Evolutionary conservation across 2,113 vertebrate species (phyloP).

Genomic region (Nothoprocta pentlandii): DNA sequence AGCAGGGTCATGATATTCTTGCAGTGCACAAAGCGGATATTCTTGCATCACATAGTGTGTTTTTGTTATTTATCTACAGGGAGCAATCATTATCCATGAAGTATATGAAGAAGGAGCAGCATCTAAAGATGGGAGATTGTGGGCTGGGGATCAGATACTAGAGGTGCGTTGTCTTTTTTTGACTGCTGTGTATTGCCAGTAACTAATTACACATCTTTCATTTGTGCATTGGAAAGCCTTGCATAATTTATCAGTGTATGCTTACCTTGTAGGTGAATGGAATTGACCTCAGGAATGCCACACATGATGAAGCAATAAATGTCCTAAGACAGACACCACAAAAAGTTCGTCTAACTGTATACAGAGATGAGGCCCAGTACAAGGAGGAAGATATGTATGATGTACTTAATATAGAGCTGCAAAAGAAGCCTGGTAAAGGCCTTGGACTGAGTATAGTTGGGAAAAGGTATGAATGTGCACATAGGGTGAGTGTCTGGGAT

Average conservation of each 20-base stretch:
- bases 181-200: background rate
- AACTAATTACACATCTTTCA: background rate
- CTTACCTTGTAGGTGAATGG: constrained; percentile 86
- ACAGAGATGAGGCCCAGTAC: constrained; percentile 94
- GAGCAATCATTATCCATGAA: constrained; percentile 97
- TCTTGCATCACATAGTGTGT: background rate
- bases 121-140: constrained; percentile 94
- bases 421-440: constrained; percentile 91
- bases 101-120: constrained; percentile 98
- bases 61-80: constrained; percentile 77
- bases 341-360: constrained; percentile 88
- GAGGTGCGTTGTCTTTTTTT: constrained; percentile 80
- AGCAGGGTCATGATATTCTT: background rate
- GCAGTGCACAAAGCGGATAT: background rate
- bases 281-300: constrained; percentile 91
- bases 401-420: constrained; percentile 87
- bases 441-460: constrained; percentile 97
- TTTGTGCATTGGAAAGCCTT: background rate
- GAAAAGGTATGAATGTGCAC: constrained; percentile 82
- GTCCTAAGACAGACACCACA: constrained; percentile 95
- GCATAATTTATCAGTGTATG: background rate
- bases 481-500: background rate
- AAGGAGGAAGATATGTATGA: constrained; percentile 96
- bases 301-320: constrained; percentile 95
- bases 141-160: constrained; percentile 98